Conservation (phyloP, 2,888 invertebrate species). For the Pollenia amentaria region DNA sequence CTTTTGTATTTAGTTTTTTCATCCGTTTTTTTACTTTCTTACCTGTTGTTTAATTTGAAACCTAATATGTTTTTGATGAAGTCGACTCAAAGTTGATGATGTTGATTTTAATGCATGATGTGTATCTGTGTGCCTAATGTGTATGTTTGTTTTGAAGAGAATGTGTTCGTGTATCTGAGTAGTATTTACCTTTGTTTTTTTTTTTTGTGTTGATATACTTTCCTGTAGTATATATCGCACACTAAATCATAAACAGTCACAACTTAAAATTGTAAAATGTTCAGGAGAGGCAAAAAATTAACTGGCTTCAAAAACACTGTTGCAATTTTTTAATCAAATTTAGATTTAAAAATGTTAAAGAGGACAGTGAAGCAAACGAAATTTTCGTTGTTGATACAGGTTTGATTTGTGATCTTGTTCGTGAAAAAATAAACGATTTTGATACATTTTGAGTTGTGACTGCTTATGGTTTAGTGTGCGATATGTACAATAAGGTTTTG, state of each 20-base stretch:
- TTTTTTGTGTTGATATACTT: background rate
- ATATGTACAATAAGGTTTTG: background rate
- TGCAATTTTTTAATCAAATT: too few relatives aligned
- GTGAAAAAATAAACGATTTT: too few relatives aligned
- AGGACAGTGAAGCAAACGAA: too few relatives aligned
- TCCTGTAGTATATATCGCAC: background rate
- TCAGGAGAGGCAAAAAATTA: too few relatives aligned
- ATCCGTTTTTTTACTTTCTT: slow-evolving; percentile 23
- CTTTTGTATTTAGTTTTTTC: background rate
- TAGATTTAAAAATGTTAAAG: too few relatives aligned
- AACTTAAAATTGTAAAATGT: too few relatives aligned
- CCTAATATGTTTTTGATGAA: slow-evolving; percentile 76
- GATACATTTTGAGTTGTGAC: too few relatives aligned
- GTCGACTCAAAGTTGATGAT: slow-evolving; percentile 72
- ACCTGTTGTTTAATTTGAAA: slow-evolving; percentile 75
- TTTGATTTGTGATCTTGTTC: too few relatives aligned
- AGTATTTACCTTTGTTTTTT: slow-evolving; percentile 30
- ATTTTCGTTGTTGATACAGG: too few relatives aligned
- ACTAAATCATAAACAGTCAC: too few relatives aligned
- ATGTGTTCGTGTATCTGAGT: slow-evolving; percentile 9
- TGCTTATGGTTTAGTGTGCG: too few relatives aligned
- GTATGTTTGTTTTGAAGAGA: background rate
- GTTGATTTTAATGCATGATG: slow-evolving; percentile 58
- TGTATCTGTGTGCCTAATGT: background rate
- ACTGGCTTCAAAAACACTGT: too few relatives aligned